Conservation (phyloP, 2,888 invertebrate species). For the Portevinia maculata region DNA sequence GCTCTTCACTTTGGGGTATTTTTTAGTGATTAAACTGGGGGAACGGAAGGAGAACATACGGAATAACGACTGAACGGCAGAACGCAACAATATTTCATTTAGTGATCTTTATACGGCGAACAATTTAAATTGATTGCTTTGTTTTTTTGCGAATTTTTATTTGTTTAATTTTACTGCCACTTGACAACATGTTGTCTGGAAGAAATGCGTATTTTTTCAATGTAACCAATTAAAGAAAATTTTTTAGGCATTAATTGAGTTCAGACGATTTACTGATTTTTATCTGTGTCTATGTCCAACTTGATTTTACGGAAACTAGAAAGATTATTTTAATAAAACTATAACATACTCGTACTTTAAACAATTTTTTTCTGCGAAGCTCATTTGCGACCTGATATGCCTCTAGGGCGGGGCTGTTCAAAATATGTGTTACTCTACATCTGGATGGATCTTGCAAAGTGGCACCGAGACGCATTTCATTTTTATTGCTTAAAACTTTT, state of each 20-base stretch:
- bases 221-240: neutral
- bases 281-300: too few relatives aligned
- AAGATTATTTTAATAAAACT: too few relatives aligned
- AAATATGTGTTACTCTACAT: too few relatives aligned
- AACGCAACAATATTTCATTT: slow-evolving; percentile 41
- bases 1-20: slow-evolving; percentile 8
- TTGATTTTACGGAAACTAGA: too few relatives aligned
- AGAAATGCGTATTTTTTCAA: neutral
- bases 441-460: too few relatives aligned
- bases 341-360: too few relatives aligned
- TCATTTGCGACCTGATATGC: too few relatives aligned
- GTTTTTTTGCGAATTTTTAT: slow-evolving; percentile 9
- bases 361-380: too few relatives aligned
- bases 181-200: neutral
- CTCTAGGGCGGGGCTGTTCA: too few relatives aligned
- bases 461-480: too few relatives aligned
- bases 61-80: slow-evolving; percentile 23
- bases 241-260: neutral
- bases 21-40: slow-evolving; percentile 24
- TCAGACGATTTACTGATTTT: neutral
- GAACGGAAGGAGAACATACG: slow-evolving; percentile 20
- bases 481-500: too few relatives aligned
- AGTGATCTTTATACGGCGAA: slow-evolving; percentile 59
- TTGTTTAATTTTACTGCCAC: neutral
- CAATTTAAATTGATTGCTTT: slow-evolving; percentile 58